Conservation (phyloP, 2,113 vertebrate species). For the Nymphicus hollandicus region DNA sequence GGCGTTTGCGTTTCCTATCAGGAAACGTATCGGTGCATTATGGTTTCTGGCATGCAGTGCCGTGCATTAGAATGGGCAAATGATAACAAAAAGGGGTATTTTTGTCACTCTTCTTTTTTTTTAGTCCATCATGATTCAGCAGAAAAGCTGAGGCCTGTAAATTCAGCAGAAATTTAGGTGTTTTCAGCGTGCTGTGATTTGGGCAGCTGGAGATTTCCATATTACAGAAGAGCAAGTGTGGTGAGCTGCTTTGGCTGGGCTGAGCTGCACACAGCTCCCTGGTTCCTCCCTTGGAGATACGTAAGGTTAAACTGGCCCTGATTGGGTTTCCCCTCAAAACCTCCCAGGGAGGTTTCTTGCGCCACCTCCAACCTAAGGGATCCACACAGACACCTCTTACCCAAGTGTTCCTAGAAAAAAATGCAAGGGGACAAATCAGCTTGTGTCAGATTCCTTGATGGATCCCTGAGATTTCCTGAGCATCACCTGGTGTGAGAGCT, state of each 20-base stretch:
- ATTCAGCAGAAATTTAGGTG: constrained; percentile 1
- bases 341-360: background rate
- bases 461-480: background rate
- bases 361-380: rapidly evolving
- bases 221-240: background rate
- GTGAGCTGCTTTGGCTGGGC: background rate
- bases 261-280: background rate
- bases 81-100: constrained; percentile 32
- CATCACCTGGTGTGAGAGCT: background rate
- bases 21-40: constrained; percentile 4
- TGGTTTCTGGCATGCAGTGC: constrained; percentile 11
- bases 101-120: constrained; percentile 25
- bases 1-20: constrained; percentile 32
- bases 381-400: background rate
- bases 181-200: background rate
- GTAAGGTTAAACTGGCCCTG: background rate
- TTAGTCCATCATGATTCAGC: constrained; percentile 1
- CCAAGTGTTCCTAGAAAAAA: background rate
- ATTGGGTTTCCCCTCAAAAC: background rate
- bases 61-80: background rate
- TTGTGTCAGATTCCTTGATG: background rate
- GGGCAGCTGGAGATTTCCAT: background rate
- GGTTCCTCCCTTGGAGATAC: background rate
- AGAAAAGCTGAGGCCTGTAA: background rate
- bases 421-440: background rate